Conservation (phyloP, 1,140 invertebrate genomes). For the Apis laboriosa region DNA sequence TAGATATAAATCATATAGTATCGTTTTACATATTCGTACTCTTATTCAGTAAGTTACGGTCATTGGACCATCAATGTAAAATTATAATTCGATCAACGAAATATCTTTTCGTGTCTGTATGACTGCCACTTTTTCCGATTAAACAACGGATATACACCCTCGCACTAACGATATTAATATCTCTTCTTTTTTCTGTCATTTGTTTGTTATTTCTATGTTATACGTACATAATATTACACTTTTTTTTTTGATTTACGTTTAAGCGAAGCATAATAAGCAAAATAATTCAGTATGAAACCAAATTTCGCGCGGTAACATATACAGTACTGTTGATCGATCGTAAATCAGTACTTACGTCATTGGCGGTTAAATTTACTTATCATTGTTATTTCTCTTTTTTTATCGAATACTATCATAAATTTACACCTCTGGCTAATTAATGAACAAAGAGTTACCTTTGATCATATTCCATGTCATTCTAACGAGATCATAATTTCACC, state of each 20-base stretch:
- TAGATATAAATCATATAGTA: constrained; percentile 8
- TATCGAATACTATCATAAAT: neutral
- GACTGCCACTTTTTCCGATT: neutral
- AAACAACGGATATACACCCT: constrained; percentile 42
- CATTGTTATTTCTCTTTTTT: too few relatives aligned
- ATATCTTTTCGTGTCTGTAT: neutral
- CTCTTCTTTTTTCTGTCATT: neutral
- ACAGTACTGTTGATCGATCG: neutral
- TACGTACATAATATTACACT: neutral
- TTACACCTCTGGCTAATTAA: constrained; percentile 11
- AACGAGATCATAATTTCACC: neutral
- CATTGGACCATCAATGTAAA: constrained; percentile 21
- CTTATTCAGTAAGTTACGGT: constrained; percentile 8
- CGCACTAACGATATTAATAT: constrained; percentile 21
- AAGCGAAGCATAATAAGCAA: too few relatives aligned
- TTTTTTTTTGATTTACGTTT: too few relatives aligned
- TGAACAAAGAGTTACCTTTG: constrained; percentile 1
- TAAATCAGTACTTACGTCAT: neutral
- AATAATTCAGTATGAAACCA: neutral
- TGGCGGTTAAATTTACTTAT: neutral
- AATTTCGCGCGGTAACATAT: constrained; percentile 2
- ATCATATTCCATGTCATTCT: neutral
- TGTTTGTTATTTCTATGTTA: neutral
- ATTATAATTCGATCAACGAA: constrained; percentile 36
- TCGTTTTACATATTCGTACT: neutral